Evolutionary conservation across 2,888 invertebrate species (phyloP), one percentile per base, ranked within the genome.

Genomic region (Gortyna flavago): DNA sequence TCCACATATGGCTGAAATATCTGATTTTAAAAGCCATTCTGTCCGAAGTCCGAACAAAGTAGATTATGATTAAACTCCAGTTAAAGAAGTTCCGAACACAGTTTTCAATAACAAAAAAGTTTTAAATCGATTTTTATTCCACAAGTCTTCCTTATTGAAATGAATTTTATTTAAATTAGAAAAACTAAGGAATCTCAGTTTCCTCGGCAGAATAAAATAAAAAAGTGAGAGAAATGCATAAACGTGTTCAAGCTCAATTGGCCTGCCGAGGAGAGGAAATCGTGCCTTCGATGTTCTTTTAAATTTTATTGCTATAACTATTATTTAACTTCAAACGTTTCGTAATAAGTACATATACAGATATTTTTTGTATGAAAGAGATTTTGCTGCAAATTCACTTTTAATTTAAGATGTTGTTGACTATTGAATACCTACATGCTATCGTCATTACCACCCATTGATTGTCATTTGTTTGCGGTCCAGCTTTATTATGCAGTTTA

Each of bases 231-330:
- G 86, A 91, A 91, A 91, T 92, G 90, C 90, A 92, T 90, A 91
- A 92, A 90, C 89, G 92, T 89, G 88, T 90, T 91, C 88, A 85
- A 88, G 88, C 90, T 92, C 91, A 89, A 93, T 92, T 91, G 91
- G 88, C 89, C 84, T 85, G 86, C 79, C 83, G 90, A 87, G 88
- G 83, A 89, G 86, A 91, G 92, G 92, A 93, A 93, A 92, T 92
- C 89, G 88, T 89, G 87, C 84, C 83, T 84, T 84, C 88, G 87
- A 88, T 90, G 86, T 90, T 91, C 90, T 88, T 89, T 91, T 89
- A 87, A 87, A 88, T 91, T 91, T 90, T 90, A 92, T 91, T 90
- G 80, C 85, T 80, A n/a, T 71, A 57, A 72, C 70, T 85, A 77
- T 68, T 74, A 81, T 81, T 84, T 82, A 80, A 72, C 48, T 84